A percentile compares a stretch with the other conserved stretches of the same genome.
phyloP scores from a whole-genome alignment of 2,888 invertebrate species.

The Cryptus viduatorius region DNA sequence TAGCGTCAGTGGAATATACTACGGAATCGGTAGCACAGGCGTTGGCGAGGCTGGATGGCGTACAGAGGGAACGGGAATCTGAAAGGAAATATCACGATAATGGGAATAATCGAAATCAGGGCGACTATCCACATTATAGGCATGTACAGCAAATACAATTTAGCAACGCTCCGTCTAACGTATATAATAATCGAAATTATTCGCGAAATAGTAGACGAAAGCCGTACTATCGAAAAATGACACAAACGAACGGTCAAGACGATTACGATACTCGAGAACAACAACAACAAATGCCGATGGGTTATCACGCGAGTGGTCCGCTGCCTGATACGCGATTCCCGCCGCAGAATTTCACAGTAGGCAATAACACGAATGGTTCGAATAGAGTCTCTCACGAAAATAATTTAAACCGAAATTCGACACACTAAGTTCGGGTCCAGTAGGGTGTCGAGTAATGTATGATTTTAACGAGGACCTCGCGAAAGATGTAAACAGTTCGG shows the following conservation, averaged over 20 bases:
- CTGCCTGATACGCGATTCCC: slow-evolving; percentile 20
- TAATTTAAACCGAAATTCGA: slow-evolving; percentile 19
- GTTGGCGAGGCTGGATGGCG: too few relatives aligned
- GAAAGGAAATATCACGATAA: too few relatives aligned
- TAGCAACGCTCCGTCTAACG: too few relatives aligned
- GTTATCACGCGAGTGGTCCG: not conserved
- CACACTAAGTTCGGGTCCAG: slow-evolving; percentile 28
- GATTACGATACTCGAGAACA: not conserved
- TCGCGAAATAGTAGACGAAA: not conserved
- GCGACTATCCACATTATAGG: too few relatives aligned
- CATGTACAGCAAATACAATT: too few relatives aligned
- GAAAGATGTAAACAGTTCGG: too few relatives aligned
- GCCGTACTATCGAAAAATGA: not conserved
- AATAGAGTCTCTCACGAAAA: not conserved
- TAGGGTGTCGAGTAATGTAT: slow-evolving; percentile 31
- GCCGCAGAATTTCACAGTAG: slow-evolving; percentile 4
- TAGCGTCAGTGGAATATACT: too few relatives aligned
- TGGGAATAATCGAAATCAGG: too few relatives aligned
- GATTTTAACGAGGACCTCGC: slow-evolving; percentile 27
- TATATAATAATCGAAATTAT: too few relatives aligned
- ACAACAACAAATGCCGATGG: not conserved
- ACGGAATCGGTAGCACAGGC: too few relatives aligned
- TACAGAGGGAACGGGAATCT: too few relatives aligned
- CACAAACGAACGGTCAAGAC: not conserved
- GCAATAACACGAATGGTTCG: not conserved